Conservation (phyloP, 2,888 invertebrate species). For the Arge pagana region DNA sequence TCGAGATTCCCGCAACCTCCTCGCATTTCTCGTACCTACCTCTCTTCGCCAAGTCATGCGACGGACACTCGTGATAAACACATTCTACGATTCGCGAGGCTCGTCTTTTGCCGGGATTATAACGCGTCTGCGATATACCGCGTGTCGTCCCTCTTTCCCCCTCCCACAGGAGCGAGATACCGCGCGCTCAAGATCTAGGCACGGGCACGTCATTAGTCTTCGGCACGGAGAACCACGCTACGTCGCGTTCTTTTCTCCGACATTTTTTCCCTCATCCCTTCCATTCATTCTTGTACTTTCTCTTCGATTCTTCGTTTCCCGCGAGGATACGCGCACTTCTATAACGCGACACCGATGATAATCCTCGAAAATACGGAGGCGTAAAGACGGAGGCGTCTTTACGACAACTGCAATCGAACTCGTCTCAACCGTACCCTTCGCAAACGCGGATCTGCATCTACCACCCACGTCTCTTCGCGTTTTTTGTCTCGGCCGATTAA, state of each 20-base stretch:
- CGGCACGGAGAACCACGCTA: background rate
- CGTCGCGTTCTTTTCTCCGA: conserved; percentile 1
- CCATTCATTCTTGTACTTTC: background rate
- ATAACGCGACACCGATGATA: background rate
- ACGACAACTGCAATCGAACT: conserved; percentile 8
- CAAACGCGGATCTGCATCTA: background rate
- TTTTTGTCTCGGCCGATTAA: conserved; percentile 9
- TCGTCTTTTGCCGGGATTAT: conserved; percentile 10
- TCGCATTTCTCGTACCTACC: no score
- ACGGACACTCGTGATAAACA: conserved; percentile 15
- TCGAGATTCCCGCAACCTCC: no score
- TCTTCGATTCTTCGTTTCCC: background rate
- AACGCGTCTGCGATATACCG: conserved; percentile 5
- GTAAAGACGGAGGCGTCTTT: conserved; percentile 12
- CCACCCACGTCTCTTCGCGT: background rate
- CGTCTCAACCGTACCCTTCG: background rate
- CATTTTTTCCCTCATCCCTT: background rate
- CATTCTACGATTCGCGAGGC: conserved; percentile 18
- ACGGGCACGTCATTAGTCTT: conserved; percentile 16
- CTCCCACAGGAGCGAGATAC: no score
- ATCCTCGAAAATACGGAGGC: background rate
- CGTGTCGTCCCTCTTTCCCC: no score
- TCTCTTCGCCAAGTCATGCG: conserved; percentile 9
- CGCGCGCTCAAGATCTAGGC: conserved; percentile 8
- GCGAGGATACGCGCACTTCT: background rate